phyloP scores from a whole-genome alignment of 2,888 invertebrate genomes.

The Sialis lutaria region DNA sequence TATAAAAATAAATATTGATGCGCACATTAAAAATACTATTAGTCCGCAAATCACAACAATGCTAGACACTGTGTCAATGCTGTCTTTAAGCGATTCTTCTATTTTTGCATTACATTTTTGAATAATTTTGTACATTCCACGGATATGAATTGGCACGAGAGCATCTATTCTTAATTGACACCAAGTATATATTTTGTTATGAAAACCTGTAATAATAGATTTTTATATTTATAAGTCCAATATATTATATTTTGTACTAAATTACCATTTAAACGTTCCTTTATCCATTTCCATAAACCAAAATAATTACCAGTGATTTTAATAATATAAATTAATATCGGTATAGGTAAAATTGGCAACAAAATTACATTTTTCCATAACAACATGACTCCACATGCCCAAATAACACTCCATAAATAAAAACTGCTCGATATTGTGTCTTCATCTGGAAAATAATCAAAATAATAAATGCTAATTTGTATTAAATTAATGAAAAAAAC shows the following conservation, averaged over 20 bases:
- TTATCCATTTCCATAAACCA: slow-evolving; percentile 31
- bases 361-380: slow-evolving; percentile 79
- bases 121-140: slow-evolving; percentile 55
- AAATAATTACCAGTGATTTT: slow-evolving; percentile 32
- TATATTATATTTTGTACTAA: neutral
- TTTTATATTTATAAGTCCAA: neutral
- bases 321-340: slow-evolving; percentile 52
- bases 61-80: slow-evolving; percentile 73
- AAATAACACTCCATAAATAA: slow-evolving; percentile 62
- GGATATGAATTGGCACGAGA: slow-evolving; percentile 56
- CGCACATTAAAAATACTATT: slow-evolving; percentile 57
- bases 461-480: neutral
- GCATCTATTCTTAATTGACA: slow-evolving; percentile 47
- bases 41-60: slow-evolving; percentile 75
- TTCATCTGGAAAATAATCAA: slow-evolving; percentile 17
- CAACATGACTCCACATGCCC: slow-evolving; percentile 67
- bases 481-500: no score
- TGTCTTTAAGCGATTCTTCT: slow-evolving; percentile 47
- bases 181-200: slow-evolving; percentile 34
- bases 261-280: neutral
- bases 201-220: slow-evolving; percentile 20
- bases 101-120: slow-evolving; percentile 42
- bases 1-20: slow-evolving; percentile 65
- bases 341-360: slow-evolving; percentile 57
- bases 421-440: slow-evolving; percentile 40